Evolutionary conservation across 1,140 invertebrate species (phyloP).

Genomic region (Elymnias hypermnestra): DNA sequence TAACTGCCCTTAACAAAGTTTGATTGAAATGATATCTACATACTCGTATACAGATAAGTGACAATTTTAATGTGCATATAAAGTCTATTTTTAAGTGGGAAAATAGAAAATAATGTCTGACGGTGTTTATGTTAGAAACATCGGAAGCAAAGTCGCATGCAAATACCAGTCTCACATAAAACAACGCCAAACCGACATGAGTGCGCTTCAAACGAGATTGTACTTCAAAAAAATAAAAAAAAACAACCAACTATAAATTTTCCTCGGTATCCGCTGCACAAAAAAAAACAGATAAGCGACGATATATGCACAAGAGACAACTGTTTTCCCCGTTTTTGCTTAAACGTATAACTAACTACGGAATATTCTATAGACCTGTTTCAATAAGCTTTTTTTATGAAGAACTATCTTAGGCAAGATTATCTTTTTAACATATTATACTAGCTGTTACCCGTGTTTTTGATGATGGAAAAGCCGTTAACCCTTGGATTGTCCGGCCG

Average conservation of each 20-base stretch:
- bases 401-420: too few species aligned
- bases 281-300: slow-evolving; percentile 18
- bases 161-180: slow-evolving; percentile 4
- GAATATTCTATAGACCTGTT: slow-evolving; percentile 1
- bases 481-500: too few species aligned
- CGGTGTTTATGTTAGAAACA: background rate
- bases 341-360: slow-evolving; percentile 10
- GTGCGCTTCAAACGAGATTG: slow-evolving; percentile 15
- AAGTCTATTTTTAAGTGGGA: too few species aligned
- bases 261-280: slow-evolving; percentile 13
- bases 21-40: too few species aligned
- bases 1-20: too few species aligned
- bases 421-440: too few species aligned
- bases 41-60: too few species aligned
- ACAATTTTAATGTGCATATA: too few species aligned
- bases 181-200: slow-evolving; percentile 12
- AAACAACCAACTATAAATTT: slow-evolving; percentile 16
- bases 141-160: background rate
- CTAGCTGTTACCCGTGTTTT: too few species aligned
- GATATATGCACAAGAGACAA: slow-evolving; percentile 17
- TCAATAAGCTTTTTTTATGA: background rate
- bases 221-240: slow-evolving; percentile 15
- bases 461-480: too few species aligned
- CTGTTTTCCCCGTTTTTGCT: slow-evolving; percentile 16
- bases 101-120: too few species aligned